Conservation (phyloP, 2,888 invertebrate genomes). For the Osmoderma eremita region DNA sequence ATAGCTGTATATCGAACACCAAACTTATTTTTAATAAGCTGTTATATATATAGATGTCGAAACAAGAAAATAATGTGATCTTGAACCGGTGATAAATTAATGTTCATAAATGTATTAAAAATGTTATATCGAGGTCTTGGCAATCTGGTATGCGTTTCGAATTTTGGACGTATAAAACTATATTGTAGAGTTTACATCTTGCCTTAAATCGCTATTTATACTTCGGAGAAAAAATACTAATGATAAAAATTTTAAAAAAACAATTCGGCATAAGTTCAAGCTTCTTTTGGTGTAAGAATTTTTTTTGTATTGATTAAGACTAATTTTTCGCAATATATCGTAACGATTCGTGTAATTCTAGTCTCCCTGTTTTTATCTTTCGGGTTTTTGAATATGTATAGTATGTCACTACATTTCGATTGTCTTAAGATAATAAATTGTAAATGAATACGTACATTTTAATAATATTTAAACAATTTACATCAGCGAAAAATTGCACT, state of each 20-base stretch:
- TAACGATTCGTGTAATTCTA: slow-evolving; percentile 16
- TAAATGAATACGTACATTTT: background rate
- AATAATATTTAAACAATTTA: too few species aligned
- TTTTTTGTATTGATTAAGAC: background rate
- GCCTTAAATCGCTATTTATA: slow-evolving; percentile 6
- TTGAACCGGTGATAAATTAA: slow-evolving; percentile 25
- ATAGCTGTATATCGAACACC: too few species aligned
- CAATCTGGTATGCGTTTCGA: too few species aligned
- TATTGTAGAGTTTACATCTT: slow-evolving; percentile 9
- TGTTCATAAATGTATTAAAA: too few species aligned
- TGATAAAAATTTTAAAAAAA: too few species aligned
- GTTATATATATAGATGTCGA: background rate
- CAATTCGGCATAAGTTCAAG: too few species aligned
- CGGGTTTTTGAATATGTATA: background rate
- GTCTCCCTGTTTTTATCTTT: slow-evolving; percentile 10
- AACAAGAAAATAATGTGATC: slow-evolving; percentile 22
- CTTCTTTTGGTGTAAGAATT: too few species aligned
- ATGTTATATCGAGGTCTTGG: too few species aligned
- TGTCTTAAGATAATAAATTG: background rate
- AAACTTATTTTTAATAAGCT: too few species aligned
- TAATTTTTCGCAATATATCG: slow-evolving; percentile 8
- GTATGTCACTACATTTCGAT: background rate
- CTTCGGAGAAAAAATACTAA: too few species aligned
- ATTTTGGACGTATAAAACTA: too few species aligned
- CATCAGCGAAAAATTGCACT: too few species aligned